Percentiles rank a stretch among this genome's conserved stretches.
These are phyloP conservation scores for Hormiphora californensis DNA, from an alignment of 37 sponge, comb jelly and placozoan species.

Conservation along the genomic window DNA sequence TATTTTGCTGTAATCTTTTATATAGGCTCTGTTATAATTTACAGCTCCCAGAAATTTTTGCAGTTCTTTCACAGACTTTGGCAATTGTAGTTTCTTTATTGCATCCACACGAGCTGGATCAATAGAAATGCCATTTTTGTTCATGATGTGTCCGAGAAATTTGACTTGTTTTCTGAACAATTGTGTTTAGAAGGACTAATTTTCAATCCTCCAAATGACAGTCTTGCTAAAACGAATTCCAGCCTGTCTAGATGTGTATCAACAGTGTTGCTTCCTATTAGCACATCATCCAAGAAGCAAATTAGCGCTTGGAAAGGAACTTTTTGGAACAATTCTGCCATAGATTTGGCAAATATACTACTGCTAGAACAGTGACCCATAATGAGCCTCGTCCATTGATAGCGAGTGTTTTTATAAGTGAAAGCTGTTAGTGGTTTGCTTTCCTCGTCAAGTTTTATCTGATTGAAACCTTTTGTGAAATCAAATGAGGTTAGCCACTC, in stretches of 20 bases:
- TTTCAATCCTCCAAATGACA: neutral
- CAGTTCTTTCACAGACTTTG: neutral
- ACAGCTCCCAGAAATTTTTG: neutral
- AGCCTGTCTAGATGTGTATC: neutral
- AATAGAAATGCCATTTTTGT: neutral
- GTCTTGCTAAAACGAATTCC: neutral
- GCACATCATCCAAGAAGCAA: neutral
- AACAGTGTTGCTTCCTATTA: neutral
- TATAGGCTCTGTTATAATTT: neutral
- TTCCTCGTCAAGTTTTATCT: neutral
- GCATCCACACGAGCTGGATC: neutral
- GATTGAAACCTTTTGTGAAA: neutral
- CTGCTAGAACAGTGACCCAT: neutral
- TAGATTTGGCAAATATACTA: neutral
- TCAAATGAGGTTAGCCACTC: constrained; percentile 12
- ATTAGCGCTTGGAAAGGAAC: neutral
- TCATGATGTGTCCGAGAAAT: neutral
- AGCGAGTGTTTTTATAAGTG: neutral
- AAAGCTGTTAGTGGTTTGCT: neutral
- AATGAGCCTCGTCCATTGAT: neutral
- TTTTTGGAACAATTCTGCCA: neutral
- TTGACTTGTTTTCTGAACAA: neutral
- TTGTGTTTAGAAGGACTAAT: neutral
- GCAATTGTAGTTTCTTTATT: neutral
- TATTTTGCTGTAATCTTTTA: neutral